Evolutionary conservation across 1,140 invertebrate genomes (phyloP), one percentile per base, ranked within the genome.

Genomic region (Eriocheir sinensis): DNA sequence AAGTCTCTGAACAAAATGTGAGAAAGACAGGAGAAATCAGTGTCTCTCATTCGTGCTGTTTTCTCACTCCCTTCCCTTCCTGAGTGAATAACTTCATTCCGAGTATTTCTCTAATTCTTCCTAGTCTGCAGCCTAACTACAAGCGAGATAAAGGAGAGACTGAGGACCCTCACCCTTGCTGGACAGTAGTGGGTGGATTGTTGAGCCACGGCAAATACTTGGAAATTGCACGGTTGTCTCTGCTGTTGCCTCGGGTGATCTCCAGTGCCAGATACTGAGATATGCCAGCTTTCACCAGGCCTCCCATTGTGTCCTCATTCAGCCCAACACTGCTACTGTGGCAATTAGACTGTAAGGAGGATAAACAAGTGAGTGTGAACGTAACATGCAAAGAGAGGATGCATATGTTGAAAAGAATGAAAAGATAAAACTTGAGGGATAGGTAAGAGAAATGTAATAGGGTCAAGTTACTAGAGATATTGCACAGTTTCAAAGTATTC

Each of bases 221-320:
- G 4, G 97, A 97, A 27, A 99, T 98, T 3, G 98, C 98, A 96
- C 98, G 97, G 96, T 98, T 98, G 96, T 99, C 99, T 96, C 98
- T 97, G 4, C 98, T 98, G 96, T 98, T 99, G 41, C 98, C 98
- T 95, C 98, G 97, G 0, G 98, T 98, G 96, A 99, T 98, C 97
- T 99, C 99, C 96, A 99, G 97, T 27, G 99, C 98, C 85, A 99
- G 97, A 97, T 98, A 99, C 97, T 99, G 99, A 0, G 99, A 98
- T 86, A 99, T 98, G 27, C 98, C 99, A 90, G 99, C 99, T 97
- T 99, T 99, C 17, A 99, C 97, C 36, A 99, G 98, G 12, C 99
- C 99, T 12, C 99, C 99, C 34, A 99, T 97, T 0, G 99, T 99
- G 96, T 99, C 99, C 91, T 96, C 94, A 93, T 96, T 94, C n/a